phyloP scores from a whole-genome alignment of 2,113 vertebrate species.

The Dipodomys stephensi region DNA sequence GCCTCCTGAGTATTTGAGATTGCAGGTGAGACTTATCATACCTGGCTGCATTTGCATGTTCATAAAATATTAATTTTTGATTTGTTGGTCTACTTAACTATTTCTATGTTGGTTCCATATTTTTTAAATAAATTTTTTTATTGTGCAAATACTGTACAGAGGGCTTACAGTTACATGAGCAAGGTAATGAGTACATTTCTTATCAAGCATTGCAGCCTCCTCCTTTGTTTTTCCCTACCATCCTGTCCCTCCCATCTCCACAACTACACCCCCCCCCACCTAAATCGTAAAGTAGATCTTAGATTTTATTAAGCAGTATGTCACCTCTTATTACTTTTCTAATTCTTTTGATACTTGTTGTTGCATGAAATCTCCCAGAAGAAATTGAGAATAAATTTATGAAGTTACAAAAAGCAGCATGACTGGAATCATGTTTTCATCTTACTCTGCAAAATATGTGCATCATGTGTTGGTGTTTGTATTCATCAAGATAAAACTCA shows the following conservation, averaged over 20 bases:
- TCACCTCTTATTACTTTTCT: not conserved
- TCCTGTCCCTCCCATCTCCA: too few relatives aligned
- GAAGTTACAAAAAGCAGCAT: not conserved
- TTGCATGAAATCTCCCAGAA: conserved; percentile 29
- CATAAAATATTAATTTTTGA: not conserved
- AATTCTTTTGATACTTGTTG: conserved; percentile 7
- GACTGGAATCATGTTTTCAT: conserved; percentile 33
- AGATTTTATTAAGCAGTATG: not conserved
- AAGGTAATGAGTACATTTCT: too few relatives aligned
- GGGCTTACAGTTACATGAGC: too few relatives aligned
- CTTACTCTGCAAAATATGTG: conserved; percentile 6
- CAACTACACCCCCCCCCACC: too few relatives aligned
- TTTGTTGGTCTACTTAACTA: not conserved
- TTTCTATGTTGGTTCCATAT: not conserved
- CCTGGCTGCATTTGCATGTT: not conserved
- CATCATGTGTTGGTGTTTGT: not conserved
- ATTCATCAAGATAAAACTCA: not conserved
- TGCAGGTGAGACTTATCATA: too few relatives aligned
- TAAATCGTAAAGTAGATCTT: not conserved
- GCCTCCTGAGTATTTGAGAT: too few relatives aligned
- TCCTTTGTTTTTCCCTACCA: too few relatives aligned
- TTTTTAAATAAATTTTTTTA: too few relatives aligned
- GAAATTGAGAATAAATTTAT: conserved; percentile 41
- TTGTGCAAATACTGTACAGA: too few relatives aligned
- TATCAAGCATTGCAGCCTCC: too few relatives aligned